Conservation (phyloP, 2,113 vertebrate species). For the Scomber colias region DNA sequence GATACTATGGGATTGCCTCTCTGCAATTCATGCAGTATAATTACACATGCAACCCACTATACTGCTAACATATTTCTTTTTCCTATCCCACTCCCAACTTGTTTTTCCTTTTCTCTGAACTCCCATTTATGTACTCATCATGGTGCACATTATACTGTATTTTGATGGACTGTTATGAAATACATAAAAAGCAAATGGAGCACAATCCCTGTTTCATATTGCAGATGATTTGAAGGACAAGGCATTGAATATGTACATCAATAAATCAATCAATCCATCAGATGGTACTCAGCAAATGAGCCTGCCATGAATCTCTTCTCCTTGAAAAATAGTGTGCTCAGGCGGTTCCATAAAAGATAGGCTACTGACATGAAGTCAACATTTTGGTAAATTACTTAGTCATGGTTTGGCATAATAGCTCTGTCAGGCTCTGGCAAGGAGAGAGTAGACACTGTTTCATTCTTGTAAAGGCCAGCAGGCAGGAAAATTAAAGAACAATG, state of each 20-base stretch:
- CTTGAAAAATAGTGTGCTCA: constrained; percentile 27
- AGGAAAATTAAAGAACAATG: background rate
- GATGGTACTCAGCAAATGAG: constrained; percentile 60
- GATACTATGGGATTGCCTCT: background rate
- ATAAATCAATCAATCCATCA: constrained; percentile 38
- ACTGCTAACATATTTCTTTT: background rate
- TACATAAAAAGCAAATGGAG: constrained; percentile 22
- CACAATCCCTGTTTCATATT: constrained; percentile 28
- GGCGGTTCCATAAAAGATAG: constrained; percentile 17
- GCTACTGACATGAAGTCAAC: constrained; percentile 29
- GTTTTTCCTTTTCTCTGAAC: background rate
- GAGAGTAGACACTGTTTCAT: background rate
- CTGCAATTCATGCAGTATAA: background rate
- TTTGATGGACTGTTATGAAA: constrained; percentile 11
- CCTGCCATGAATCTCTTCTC: constrained; percentile 30
- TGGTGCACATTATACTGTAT: background rate
- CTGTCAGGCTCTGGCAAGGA: constrained; percentile 3
- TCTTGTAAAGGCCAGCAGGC: background rate
- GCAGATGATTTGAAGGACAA: background rate
- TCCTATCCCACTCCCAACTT: background rate
- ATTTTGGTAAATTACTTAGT: constrained; percentile 52
- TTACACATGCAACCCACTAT: background rate
- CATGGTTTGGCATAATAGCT: constrained; percentile 41
- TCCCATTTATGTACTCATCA: background rate
- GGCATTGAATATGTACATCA: background rate